Conservation (phyloP, 2,113 vertebrate genomes). For the Cynoglossus semilaevis region DNA sequence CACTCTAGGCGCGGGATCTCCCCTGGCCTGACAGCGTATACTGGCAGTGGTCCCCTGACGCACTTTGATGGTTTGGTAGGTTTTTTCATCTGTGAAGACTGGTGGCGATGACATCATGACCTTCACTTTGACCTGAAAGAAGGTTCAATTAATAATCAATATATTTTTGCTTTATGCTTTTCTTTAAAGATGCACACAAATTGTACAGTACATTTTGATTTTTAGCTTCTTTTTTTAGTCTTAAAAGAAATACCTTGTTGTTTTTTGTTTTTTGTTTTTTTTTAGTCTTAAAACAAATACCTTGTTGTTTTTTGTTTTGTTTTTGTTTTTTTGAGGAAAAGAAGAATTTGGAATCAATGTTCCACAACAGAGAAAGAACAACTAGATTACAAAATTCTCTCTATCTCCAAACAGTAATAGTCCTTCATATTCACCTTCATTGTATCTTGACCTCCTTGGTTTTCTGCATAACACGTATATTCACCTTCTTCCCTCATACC, state of each 20-base stretch:
- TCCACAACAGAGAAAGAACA: no score
- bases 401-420: background rate
- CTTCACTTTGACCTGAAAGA: constrained; percentile 80
- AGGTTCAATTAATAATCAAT: background rate
- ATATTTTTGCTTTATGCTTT: background rate
- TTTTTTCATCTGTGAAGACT: constrained; percentile 70
- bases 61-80: constrained; percentile 66
- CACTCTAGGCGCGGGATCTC: constrained; percentile 81
- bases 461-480: constrained; percentile 91
- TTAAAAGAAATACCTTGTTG: no score
- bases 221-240: no score
- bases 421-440: constrained; percentile 79
- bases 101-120: constrained; percentile 79
- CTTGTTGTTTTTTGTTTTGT: no score
- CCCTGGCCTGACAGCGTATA: constrained; percentile 79
- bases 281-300: no score
- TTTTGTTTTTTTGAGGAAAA: no score
- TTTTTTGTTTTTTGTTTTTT: no score
- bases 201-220: no score
- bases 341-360: no score
- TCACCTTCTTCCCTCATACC: constrained; percentile 85
- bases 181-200: background rate
- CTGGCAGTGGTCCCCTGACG: constrained; percentile 75
- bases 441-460: constrained; percentile 87
- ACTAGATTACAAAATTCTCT: no score